These are phyloP conservation scores for Nycticryphes semicollaris DNA, from an alignment of 2,113 vertebrate genomes.

Conservation along the genomic window DNA sequence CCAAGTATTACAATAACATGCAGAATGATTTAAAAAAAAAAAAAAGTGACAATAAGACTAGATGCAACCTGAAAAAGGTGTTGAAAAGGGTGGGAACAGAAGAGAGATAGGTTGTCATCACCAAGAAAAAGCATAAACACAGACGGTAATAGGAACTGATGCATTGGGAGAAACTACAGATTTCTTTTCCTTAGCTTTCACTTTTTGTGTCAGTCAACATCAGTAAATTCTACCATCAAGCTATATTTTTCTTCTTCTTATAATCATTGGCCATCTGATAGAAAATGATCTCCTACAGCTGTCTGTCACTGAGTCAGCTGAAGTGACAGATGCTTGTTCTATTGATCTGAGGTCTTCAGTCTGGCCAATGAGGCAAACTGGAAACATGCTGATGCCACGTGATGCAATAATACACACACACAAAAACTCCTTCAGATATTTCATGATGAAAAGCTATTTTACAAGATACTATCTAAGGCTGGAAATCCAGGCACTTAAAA, in stretches of 20 bases:
- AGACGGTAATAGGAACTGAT: background rate
- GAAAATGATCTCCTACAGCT: background rate
- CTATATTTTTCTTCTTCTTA: background rate
- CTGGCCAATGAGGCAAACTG: background rate
- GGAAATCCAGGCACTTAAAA: background rate
- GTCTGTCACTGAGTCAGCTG: background rate
- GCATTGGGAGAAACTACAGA: fast-evolving
- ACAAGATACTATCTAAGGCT: background rate
- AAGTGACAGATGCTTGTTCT: background rate
- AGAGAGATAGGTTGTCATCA: background rate
- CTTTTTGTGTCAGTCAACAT: background rate
- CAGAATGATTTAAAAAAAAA: background rate
- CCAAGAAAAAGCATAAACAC: background rate
- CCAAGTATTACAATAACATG: background rate
- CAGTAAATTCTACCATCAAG: background rate
- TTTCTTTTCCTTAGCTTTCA: background rate
- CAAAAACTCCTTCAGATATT: background rate
- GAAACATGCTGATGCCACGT: background rate
- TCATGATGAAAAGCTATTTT: background rate
- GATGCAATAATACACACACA: background rate
- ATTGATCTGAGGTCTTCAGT: background rate
- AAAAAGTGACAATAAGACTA: background rate
- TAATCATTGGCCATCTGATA: background rate
- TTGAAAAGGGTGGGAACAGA: background rate
- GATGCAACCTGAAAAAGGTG: background rate